Evolutionary conservation across 2,113 vertebrate species (phyloP).

Genomic region (Donacobius atricapilla): DNA sequence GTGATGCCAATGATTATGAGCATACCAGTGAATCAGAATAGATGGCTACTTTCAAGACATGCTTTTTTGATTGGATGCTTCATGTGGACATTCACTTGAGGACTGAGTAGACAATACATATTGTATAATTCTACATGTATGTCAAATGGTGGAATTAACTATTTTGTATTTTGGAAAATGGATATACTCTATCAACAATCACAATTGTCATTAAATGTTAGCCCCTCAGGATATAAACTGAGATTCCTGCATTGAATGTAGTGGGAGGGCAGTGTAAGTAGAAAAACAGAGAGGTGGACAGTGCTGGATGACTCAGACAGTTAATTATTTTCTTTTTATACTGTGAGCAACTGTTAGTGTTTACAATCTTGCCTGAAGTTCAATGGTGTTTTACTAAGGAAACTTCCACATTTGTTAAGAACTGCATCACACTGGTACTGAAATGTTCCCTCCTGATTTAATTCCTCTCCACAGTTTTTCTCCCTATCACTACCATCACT

Average conservation of each 20-base stretch:
- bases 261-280: neutral
- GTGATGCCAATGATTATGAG: neutral
- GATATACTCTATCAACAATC: neutral
- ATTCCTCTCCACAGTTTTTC: neutral
- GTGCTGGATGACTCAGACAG: neutral
- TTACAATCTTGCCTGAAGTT: neutral
- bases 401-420: neutral
- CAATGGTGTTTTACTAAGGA: neutral
- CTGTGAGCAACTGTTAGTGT: neutral
- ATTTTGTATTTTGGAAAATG: neutral
- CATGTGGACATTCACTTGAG: neutral
- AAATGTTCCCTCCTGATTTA: rapidly evolving
- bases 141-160: neutral
- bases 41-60: neutral
- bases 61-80: neutral
- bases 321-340: neutral
- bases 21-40: neutral
- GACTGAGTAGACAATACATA: neutral
- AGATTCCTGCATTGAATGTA: neutral
- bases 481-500: neutral
- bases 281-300: neutral
- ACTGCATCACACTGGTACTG: neutral
- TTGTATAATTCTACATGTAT: neutral
- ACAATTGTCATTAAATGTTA: neutral
- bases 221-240: neutral